These are phyloP conservation scores for Ibidorhyncha struthersii DNA, from an alignment of 2,113 vertebrate species.

Conservation along the genomic window DNA sequence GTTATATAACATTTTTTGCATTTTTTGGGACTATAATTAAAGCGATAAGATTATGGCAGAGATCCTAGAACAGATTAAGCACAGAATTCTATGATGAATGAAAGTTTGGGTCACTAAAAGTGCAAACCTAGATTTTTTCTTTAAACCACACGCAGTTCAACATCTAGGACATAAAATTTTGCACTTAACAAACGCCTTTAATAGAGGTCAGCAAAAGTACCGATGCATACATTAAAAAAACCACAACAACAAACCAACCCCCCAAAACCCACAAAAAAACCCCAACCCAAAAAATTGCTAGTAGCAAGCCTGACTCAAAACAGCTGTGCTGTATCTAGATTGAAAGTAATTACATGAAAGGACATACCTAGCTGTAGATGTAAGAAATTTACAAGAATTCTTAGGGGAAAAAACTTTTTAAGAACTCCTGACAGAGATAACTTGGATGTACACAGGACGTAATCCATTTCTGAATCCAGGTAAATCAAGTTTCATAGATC, in stretches of 20 bases:
- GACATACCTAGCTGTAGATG: background rate
- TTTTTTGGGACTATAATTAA: conserved; percentile 85
- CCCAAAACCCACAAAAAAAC: background rate
- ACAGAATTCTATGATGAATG: conserved; percentile 72
- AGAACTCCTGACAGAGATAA: background rate
- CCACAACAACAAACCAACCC: background rate
- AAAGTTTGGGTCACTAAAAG: conserved; percentile 75
- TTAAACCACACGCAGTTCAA: conserved; percentile 42
- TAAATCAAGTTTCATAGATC: background rate
- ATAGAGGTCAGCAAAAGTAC: background rate
- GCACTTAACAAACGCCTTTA: conserved; percentile 26
- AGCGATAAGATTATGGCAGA: conserved; percentile 83
- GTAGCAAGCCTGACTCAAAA: background rate
- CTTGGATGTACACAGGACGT: background rate
- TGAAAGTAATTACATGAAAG: background rate
- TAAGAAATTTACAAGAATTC: background rate
- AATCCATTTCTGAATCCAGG: background rate
- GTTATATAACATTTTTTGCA: conserved; percentile 87
- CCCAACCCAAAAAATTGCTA: background rate
- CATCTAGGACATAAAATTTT: background rate
- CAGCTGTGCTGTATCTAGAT: background rate
- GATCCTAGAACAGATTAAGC: conserved; percentile 87
- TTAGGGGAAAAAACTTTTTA: background rate
- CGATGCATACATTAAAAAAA: background rate
- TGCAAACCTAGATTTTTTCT: conserved; percentile 46